These are phyloP conservation scores for Pomacea maculata DNA, from an alignment of 1,140 invertebrate species.

Conservation along the genomic window DNA sequence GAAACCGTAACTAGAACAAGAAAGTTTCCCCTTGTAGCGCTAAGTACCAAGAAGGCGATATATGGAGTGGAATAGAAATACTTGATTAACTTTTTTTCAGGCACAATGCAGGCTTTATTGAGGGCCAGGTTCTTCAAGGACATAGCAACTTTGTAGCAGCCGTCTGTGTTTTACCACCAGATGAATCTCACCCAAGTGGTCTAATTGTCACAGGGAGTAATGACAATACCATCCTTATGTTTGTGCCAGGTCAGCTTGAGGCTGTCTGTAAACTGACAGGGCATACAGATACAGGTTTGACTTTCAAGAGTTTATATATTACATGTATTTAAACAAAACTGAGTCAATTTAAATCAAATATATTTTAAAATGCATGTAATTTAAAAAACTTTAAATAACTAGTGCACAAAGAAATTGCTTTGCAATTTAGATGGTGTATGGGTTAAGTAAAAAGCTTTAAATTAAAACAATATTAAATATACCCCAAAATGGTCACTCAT, in stretches of 20 bases:
- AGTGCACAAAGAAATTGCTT: too few relatives aligned
- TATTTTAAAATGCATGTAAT: too few relatives aligned
- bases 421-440: too few relatives aligned
- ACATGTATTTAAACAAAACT: too few relatives aligned
- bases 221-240: slow-evolving; percentile 84
- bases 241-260: slow-evolving; percentile 70
- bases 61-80: too few relatives aligned
- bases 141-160: slow-evolving; percentile 87
- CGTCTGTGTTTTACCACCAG: slow-evolving; percentile 79
- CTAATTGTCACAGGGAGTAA: slow-evolving; percentile 89
- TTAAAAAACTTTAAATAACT: too few relatives aligned
- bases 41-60: too few relatives aligned
- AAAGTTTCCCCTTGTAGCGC: too few relatives aligned
- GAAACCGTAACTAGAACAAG: neutral
- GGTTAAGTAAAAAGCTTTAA: too few relatives aligned
- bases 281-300: slow-evolving; percentile 77
- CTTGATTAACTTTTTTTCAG: slow-evolving; percentile 49
- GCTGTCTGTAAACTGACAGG: slow-evolving; percentile 75
- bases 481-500: too few relatives aligned
- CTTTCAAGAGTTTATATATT: neutral
- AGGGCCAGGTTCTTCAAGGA: slow-evolving; percentile 77
- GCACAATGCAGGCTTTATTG: slow-evolving; percentile 66
- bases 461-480: too few relatives aligned
- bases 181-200: slow-evolving; percentile 76
- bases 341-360: too few relatives aligned